Evolutionary conservation across 1,140 invertebrate species (phyloP).

Genomic region (Nymphalis io): DNA sequence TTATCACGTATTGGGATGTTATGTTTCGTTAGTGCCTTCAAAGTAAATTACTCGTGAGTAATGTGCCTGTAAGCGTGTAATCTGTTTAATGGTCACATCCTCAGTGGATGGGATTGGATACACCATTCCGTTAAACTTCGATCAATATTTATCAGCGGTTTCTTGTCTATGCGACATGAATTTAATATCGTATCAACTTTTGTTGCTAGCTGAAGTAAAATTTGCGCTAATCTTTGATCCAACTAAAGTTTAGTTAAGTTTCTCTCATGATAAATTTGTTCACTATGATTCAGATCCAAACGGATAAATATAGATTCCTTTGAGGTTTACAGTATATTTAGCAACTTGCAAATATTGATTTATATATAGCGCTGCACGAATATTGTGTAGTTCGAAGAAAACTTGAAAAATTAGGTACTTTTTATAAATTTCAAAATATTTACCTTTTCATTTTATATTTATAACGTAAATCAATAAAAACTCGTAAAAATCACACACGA

Average conservation of each 20-base stretch:
- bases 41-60: no score
- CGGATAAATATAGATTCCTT: not conserved
- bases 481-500: no score
- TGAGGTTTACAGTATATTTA: not conserved
- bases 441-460: no score
- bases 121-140: not conserved
- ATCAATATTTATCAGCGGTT: not conserved
- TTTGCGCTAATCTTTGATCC: not conserved
- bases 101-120: not conserved
- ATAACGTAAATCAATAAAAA: no score
- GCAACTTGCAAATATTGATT: not conserved
- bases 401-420: not conserved
- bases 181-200: conserved; percentile 3
- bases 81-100: not conserved
- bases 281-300: not conserved
- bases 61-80: not conserved
- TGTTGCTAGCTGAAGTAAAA: not conserved
- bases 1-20: no score
- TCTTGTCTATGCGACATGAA: not conserved
- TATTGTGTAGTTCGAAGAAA: not conserved
- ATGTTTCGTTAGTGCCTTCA: no score
- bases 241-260: not conserved
- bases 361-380: not conserved
- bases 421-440: no score
- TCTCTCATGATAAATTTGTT: not conserved